These are phyloP conservation scores for Gonioctena quinquepunctata DNA, from an alignment of 1,140 invertebrate genomes.

Conservation along the genomic window DNA sequence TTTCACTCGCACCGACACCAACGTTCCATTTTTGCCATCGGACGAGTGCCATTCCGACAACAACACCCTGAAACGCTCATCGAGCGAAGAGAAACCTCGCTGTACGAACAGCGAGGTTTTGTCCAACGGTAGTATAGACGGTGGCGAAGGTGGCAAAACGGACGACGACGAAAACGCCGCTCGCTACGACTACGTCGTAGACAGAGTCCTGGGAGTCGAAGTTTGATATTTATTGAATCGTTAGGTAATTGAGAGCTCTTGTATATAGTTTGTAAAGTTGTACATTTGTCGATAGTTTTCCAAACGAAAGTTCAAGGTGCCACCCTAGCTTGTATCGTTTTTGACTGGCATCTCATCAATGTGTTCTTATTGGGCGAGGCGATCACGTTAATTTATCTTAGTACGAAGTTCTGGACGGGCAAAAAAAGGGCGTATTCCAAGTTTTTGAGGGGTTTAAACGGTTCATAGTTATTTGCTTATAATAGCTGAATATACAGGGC, in stretches of 20 bases:
- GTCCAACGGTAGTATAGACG: neutral
- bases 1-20: conserved; percentile 80
- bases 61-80: conserved; percentile 12
- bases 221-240: conserved; percentile 55
- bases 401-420: neutral
- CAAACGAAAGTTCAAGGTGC: neutral
- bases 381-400: neutral
- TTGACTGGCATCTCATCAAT: conserved; percentile 5
- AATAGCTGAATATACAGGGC: no score
- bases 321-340: conserved; percentile 4
- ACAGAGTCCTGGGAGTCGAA: conserved; percentile 70
- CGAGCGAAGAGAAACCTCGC: conserved; percentile 13
- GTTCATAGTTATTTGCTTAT: no score
- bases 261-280: conserved; percentile 13
- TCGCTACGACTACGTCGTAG: conserved; percentile 71
- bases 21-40: conserved; percentile 74
- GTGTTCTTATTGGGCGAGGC: conserved; percentile 1
- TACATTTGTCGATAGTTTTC: neutral
- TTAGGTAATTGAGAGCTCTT: conserved; percentile 4
- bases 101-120: neutral
- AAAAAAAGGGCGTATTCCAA: no score
- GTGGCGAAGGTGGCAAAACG: neutral
- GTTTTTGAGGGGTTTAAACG: no score
- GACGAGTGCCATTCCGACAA: conserved; percentile 60
- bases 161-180: conserved; percentile 34